These are phyloP conservation scores for Parauchenoglanis punctatus DNA, from an alignment of 2,797 vertebrate species.

Conservation along the genomic window DNA sequence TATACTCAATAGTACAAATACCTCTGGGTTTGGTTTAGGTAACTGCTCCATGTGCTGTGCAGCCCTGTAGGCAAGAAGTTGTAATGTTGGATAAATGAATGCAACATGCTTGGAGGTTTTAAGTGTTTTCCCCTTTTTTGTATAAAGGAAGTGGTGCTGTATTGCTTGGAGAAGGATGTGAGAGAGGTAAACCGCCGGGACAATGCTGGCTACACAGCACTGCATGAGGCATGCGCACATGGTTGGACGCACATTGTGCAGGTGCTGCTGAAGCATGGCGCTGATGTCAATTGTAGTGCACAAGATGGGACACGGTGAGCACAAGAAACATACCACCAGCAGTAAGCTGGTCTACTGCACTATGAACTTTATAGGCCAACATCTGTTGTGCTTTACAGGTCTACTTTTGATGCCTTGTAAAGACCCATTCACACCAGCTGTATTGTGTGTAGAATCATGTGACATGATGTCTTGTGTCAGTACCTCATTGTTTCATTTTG, in stretches of 20 bases:
- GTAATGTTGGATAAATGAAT: background rate
- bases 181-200: slow-evolving; percentile 94
- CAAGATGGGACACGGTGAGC: slow-evolving; percentile 95
- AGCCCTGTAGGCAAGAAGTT: background rate
- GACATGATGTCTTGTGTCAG: background rate
- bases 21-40: background rate
- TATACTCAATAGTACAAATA: background rate
- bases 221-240: slow-evolving; percentile 92
- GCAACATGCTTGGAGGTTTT: background rate
- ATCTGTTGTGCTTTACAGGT: background rate
- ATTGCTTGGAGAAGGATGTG: slow-evolving; percentile 94
- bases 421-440: background rate
- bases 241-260: slow-evolving; percentile 95
- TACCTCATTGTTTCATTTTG: background rate
- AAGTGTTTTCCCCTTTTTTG: background rate
- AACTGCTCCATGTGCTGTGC: background rate
- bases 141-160: slow-evolving; percentile 91
- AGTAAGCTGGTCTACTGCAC: background rate
- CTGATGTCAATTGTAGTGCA: slow-evolving; percentile 96
- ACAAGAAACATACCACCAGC: background rate
- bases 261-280: slow-evolving; percentile 90
- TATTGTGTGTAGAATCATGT: background rate
- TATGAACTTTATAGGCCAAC: background rate
- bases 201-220: slow-evolving; percentile 95
- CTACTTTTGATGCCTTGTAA: background rate